Base-by-base conservation (phyloP, 2,888 invertebrate genomes). In the Amiota communis region DNA sequence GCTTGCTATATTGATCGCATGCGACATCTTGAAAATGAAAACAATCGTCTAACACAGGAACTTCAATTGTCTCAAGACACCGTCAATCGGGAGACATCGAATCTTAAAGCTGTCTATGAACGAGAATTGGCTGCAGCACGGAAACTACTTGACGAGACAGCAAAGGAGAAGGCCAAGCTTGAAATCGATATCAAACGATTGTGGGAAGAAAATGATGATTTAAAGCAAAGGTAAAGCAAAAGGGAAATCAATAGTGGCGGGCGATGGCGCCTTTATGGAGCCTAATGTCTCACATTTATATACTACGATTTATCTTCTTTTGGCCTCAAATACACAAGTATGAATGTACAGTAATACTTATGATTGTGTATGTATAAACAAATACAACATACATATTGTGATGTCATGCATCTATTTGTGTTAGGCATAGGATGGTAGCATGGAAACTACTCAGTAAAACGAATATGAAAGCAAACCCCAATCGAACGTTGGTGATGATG, bases 1-100 rank as follows among this genome's bases (percentile, higher is more conserved):
- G 99, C 99, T 11, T 94, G 94, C 74, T 99, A 99, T 88, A 99
- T 99, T 87, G 99, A 99, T 87, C 94, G 94, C 87, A 97, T 98
- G 73, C 93, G 99, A 73, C 94, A 94, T 86, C 92, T 99, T 85
- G 98, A 99, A 90, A 92, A 92, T 75, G 99, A 99, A 90, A 99
- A 99, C 90, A 94, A 92, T 57, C 93, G 95, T 8, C 91, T 98
- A 70, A 93, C 93, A 72, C 92, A 95, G 80, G 96, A 97, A 90
- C 93, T 97, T 74, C 94, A 95, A 86, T 93, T 94, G 70, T 92
- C 93, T 81, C 94, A 97, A 90, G 98, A 98, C 90, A 95, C 94
- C 73, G 93, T 95, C 84, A 95, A 95, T 79, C 93, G 97, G 81
- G 98, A 98, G 91, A 95, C 97, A 59, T 94, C 95, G 68, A 96